Base-by-base conservation (phyloP, 2,888 invertebrate genomes). In the Xanthia icteritia region DNA sequence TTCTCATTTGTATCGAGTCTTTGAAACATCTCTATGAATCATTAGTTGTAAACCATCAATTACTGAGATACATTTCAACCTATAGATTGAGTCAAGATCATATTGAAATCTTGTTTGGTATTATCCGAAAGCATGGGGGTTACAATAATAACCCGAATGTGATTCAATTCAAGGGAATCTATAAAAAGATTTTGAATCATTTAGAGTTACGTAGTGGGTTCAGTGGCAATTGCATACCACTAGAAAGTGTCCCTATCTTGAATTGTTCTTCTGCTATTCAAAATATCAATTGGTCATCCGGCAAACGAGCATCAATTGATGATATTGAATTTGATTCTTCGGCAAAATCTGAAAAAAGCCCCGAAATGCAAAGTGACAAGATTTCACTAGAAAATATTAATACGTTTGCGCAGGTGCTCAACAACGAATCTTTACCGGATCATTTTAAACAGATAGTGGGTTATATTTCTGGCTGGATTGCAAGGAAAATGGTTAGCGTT, bases 81-180 rank as follows among this genome's bases (percentile, higher is more conserved):
- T 39, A 39, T 39, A 39, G 39, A 39, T 39, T 39, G 39, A 39
- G 5, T 39, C 39, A 39, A 39, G 39, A 39, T 39, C 39, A 67
- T 67, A 67, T 67, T 23, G 80, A 84, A 75, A n/a, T 84, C 58
- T n/a, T 58, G 4, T 48, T 48, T 48, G 45, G 45, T 15, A 48
- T 48, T 58, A 58, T 58, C 2, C 8, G 86, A 17, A 66, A 48
- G 51, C 79, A 82, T 48, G 82, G 84, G 0, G 82, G 84, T 1
- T 76, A 72, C 56, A 85, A 86, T 64, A 82, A 86, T 77, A 86
- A 86, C 70, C 81, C 84, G 8, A 86, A 81, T 27, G 75, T 58
- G 5, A 51, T 61, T n/a, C 86, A 85, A 48, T 83, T 85, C 27
- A 80, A 74, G 61, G 79, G 73, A 20, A 73, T 72, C 11, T 83